Percentiles rank a stretch among this genome's conserved stretches.
Conservation (phyloP, 2,113 vertebrate species). For the Cepphus grylle region DNA sequence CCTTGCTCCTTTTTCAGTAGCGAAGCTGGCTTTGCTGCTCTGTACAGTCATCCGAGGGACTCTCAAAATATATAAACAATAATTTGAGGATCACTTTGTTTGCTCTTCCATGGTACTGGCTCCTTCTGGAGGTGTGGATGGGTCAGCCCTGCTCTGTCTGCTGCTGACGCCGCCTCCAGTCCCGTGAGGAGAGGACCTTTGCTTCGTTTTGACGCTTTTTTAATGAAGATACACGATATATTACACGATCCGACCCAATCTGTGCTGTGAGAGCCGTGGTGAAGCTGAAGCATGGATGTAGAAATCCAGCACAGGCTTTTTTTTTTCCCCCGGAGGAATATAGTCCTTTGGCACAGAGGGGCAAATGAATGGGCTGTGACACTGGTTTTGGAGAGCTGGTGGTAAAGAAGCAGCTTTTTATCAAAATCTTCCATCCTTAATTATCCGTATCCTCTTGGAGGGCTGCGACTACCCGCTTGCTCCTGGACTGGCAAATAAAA, state of each 20-base stretch:
- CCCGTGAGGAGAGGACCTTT: neutral
- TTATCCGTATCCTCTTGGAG: neutral
- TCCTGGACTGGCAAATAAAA: neutral
- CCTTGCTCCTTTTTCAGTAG: conserved; percentile 35
- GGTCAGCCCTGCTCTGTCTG: neutral
- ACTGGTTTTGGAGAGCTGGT: neutral
- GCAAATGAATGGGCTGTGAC: fast-evolving
- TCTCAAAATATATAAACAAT: neutral
- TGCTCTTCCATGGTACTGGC: neutral
- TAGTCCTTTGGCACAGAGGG: neutral
- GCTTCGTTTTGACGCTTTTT: neutral
- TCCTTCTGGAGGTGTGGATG: neutral
- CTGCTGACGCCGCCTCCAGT: neutral
- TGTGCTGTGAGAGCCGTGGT: neutral
- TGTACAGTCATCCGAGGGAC: neutral
- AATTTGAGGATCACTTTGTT: neutral
- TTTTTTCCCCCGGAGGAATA: neutral
- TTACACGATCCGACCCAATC: neutral
- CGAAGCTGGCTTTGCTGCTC: neutral
- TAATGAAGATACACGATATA: fast-evolving
- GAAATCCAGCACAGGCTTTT: neutral
- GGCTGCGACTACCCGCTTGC: neutral
- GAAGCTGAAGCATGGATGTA: neutral
- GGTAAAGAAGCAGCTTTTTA: neutral
- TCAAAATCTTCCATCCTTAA: neutral